Evolutionary conservation across 2,888 invertebrate genomes (phyloP).

Genomic region (Drosophila mulleri): DNA sequence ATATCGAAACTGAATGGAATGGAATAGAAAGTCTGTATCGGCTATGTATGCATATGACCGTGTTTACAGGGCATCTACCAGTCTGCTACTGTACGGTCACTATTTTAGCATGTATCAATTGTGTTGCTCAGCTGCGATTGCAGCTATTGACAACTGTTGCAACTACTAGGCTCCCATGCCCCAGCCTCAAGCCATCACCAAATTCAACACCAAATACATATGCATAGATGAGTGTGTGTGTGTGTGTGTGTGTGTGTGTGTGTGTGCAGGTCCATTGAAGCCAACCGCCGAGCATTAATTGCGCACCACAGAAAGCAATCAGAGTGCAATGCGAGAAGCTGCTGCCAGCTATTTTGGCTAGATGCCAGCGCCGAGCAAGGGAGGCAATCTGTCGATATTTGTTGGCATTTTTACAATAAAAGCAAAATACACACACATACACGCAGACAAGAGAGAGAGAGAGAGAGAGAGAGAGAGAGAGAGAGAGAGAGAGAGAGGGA

Average conservation of each 20-base stretch:
- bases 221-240: not conserved
- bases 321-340: slow-evolving; percentile 53
- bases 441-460: too few species aligned
- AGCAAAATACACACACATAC: not conserved
- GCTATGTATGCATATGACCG: not conserved
- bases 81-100: not conserved
- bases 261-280: slow-evolving; percentile 21
- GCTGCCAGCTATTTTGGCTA: slow-evolving; percentile 38
- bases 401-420: slow-evolving; percentile 26
- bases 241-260: not conserved
- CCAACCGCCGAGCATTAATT: slow-evolving; percentile 63
- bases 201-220: slow-evolving; percentile 5
- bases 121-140: not conserved
- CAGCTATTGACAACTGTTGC: slow-evolving; percentile 16
- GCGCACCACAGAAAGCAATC: slow-evolving; percentile 76
- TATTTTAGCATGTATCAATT: not conserved
- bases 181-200: not conserved
- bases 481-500: too few species aligned
- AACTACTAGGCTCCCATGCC: not conserved
- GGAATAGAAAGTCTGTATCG: too few species aligned
- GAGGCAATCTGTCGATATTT: slow-evolving; percentile 37
- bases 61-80: not conserved
- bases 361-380: slow-evolving; percentile 25
- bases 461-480: too few species aligned
- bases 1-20: too few species aligned